A percentile compares a stretch with the other conserved stretches of the same genome.
Evolutionary conservation across 2,888 invertebrate genomes (phyloP).

Genomic region (Emmelina monodactyla): DNA sequence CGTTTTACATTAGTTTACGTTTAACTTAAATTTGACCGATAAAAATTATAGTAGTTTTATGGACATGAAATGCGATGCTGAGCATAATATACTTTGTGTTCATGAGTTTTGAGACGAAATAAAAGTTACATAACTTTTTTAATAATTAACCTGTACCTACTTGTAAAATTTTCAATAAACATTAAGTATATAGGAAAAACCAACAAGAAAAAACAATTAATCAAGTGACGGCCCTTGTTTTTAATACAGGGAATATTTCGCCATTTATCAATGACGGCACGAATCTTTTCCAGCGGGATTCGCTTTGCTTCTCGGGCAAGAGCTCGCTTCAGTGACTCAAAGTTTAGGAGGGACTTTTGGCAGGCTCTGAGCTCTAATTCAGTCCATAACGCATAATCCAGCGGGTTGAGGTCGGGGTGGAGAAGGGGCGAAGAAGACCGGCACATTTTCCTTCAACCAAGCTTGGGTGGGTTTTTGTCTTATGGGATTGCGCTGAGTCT

Average conservation of each 20-base stretch:
- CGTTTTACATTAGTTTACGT: too few species aligned
- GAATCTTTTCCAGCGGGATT: constrained; percentile 6
- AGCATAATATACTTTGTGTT: too few species aligned
- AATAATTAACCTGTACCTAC: too few species aligned
- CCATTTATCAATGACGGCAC: constrained; percentile 6
- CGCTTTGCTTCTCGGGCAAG: constrained; percentile 2
- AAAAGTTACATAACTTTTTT: too few species aligned
- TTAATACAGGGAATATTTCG: not conserved
- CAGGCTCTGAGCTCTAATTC: constrained; percentile 6
- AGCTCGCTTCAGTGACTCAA: constrained; percentile 2
- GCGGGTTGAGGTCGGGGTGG: not conserved
- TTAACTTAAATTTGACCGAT: too few species aligned
- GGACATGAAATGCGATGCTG: too few species aligned
- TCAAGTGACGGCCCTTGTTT: not conserved
- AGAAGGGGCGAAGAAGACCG: not conserved
- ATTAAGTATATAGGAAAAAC: too few species aligned
- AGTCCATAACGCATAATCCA: constrained; percentile 1
- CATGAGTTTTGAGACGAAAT: too few species aligned
- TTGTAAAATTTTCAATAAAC: too few species aligned
- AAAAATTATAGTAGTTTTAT: too few species aligned
- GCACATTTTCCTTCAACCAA: not conserved
- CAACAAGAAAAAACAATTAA: too few species aligned
- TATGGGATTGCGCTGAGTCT: too few species aligned
- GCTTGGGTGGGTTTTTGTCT: not conserved
- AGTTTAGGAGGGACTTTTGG: constrained; percentile 6